Evolutionary conservation across 2,888 invertebrate genomes (phyloP), one percentile per base, ranked within the genome.

Genomic region (Corbicula japonica): DNA sequence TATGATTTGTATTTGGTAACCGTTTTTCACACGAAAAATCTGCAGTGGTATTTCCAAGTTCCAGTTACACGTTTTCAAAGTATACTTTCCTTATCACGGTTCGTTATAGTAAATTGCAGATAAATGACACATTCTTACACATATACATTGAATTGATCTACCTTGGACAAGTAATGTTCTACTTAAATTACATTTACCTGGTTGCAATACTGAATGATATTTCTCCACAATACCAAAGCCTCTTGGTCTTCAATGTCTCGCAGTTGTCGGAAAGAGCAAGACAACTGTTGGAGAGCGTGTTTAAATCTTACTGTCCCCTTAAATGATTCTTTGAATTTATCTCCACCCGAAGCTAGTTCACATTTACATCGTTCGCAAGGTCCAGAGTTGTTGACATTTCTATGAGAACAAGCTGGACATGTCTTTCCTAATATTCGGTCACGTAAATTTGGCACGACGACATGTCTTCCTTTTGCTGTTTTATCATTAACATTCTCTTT

Each of bases 151-250:
- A 38, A 12, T 38, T 12, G 8, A 38, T 12, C 10, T 8, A 38
- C 8, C 8, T 38, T 12, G 8, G 8, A 18, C 10, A 38, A 38
- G 18, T 12, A 38, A 38, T 12, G 18, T 12, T 12, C 8, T 12
- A 38, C 8, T 12, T 12, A 18, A 38, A 38, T 15, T 12, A 38
- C 8, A 74, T 76, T 62, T 87, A 96, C 96, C 94, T 97, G 96
- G 89, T 96, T 96, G 93, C 98, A 98, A 92, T 97, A 98, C 68
- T 96, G 95, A 54, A 98, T 95, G 76, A 98, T 98, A 89, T 97
- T 96, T 91, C 97, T 96, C 97, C 98, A 98, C 92, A 97, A 97
- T 87, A 97, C 96, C 92, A 96, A 95, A 5, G 98, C 98, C 92
- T 97, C 96, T 81, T 96, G 96, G 92, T 98, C 98, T 91, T 98